These are phyloP conservation scores for Tetanocera ferruginea DNA, from an alignment of 2,888 invertebrate genomes.

Conservation along the genomic window DNA sequence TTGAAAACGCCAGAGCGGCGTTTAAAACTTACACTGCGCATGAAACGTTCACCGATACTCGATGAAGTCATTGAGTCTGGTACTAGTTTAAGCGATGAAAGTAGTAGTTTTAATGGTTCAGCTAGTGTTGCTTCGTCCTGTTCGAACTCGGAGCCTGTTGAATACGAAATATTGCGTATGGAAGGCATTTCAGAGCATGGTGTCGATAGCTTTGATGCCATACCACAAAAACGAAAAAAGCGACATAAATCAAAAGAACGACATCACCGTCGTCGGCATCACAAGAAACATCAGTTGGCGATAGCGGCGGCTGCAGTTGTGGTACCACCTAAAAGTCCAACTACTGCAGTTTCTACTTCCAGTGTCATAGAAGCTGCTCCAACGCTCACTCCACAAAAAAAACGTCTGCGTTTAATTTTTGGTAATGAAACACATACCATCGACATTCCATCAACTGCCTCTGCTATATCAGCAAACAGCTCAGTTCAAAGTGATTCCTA, in stretches of 20 bases:
- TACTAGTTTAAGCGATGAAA: slow-evolving; percentile 77
- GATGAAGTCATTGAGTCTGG: slow-evolving; percentile 89
- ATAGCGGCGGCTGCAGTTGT: slow-evolving; percentile 24
- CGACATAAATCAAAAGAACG: slow-evolving; percentile 74
- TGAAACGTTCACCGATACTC: slow-evolving; percentile 88
- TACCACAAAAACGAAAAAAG: slow-evolving; percentile 71
- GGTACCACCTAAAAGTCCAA: slow-evolving; percentile 21
- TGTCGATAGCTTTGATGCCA: slow-evolving; percentile 58
- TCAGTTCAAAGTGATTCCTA: slow-evolving; percentile 36
- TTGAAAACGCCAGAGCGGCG: slow-evolving; percentile 70
- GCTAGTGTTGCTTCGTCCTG: slow-evolving; percentile 49
- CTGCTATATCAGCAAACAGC: slow-evolving; percentile 44
- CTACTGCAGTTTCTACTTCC: slow-evolving; percentile 11
- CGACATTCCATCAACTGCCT: slow-evolving; percentile 81
- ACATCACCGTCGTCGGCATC: slow-evolving; percentile 47
- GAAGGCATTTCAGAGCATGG: slow-evolving; percentile 77
- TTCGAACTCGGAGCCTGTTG: slow-evolving; percentile 72
- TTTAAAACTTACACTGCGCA: slow-evolving; percentile 84
- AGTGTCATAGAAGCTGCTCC: slow-evolving; percentile 25
- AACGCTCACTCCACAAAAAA: slow-evolving; percentile 78
- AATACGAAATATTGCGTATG: slow-evolving; percentile 86
- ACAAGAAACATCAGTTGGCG: slow-evolving; percentile 34
- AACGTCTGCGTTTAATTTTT: slow-evolving; percentile 87
- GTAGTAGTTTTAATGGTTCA: slow-evolving; percentile 63
- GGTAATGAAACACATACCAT: slow-evolving; percentile 92